phyloP scores from a whole-genome alignment of 1,140 invertebrate species.

The Phenacoccus solenopsis region DNA sequence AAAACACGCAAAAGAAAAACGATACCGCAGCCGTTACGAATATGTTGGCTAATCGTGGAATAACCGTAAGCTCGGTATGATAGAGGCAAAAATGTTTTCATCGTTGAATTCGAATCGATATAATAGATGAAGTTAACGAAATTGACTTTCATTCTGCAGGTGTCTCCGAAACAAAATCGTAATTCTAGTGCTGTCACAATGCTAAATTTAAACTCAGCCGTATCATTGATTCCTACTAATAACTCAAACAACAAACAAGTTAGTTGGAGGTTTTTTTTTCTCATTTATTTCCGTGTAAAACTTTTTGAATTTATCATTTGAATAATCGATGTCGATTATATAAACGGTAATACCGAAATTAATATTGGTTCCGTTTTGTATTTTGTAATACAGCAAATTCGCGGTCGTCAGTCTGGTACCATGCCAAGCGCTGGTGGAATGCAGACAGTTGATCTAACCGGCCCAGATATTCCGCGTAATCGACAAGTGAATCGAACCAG shows the following conservation, averaged over 20 bases:
- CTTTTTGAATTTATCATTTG: neutral
- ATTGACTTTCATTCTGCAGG: constrained; percentile 23
- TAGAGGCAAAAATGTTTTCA: neutral
- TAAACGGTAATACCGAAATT: neutral
- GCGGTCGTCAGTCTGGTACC: neutral
- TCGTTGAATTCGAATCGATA: constrained; percentile 24
- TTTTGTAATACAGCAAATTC: too few species aligned
- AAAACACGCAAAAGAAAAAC: neutral
- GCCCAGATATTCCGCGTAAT: constrained; percentile 29
- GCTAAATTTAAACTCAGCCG: constrained; percentile 50
- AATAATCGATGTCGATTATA: neutral
- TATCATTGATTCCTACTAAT: constrained; percentile 51
- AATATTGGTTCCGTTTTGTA: neutral
- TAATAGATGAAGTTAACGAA: constrained; percentile 19
- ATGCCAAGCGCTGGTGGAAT: neutral
- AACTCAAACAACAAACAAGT: constrained; percentile 26
- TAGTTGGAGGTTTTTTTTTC: neutral
- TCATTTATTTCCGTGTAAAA: too few species aligned
- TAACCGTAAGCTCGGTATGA: constrained; percentile 48
- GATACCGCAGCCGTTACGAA: constrained; percentile 45
- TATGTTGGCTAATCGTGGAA: constrained; percentile 56
- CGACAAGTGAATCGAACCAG: constrained; percentile 26
- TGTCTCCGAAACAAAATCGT: constrained; percentile 25
- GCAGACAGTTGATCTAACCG: constrained; percentile 40
- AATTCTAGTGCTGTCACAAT: constrained; percentile 18